Evolutionary conservation across 1,140 invertebrate genomes (phyloP), one percentile per base, ranked within the genome.

Genomic region (Sinella curviseta): DNA sequence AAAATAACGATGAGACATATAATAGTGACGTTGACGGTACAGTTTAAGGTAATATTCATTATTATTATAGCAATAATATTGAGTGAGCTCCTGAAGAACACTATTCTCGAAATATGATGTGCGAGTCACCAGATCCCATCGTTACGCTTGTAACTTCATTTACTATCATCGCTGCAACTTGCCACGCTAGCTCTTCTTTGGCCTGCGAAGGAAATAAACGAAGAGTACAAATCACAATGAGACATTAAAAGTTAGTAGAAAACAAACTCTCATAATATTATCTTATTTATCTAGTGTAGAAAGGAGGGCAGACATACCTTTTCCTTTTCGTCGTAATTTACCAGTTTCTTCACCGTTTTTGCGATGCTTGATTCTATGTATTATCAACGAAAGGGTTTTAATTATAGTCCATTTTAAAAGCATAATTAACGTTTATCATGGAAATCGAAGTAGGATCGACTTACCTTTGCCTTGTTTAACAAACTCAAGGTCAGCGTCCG

Each of bases 111-210:
- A 31, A 70, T 3, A 70, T 70, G 8, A 70, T 70, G 31, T 75
- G 14, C 28, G 81, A 60, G 0, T 82, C 81, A 20, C 81, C 81
- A 30, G 82, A 78, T 65, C 87, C 90, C 85, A 94, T 89, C 31
- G 95, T 97, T 79, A 97, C 89, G 85, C 91, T 93, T 34, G 94
- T 96, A 35, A 97, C 93, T 88, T 96, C 95, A 87, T 93, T 94
- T 36, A 97, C 91, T 84, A 97, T 97, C 94, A 96, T 97, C 87
- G 96, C 94, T 26, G 96, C 95, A 80, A 97, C 93, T 88, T 95
- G 94, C 93, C 95, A 95, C 34, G 96, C 96, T 89, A 97, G 92
- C 86, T 97, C 95, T 87, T 97, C 95, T 88, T 96, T 94, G 57
- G 93, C 92, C 90, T 95, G 80, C n/a, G n/a, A n/a, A n/a, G n/a